These are phyloP conservation scores for Podarcis muralis DNA, from an alignment of 2,113 vertebrate genomes.

Conservation along the genomic window DNA sequence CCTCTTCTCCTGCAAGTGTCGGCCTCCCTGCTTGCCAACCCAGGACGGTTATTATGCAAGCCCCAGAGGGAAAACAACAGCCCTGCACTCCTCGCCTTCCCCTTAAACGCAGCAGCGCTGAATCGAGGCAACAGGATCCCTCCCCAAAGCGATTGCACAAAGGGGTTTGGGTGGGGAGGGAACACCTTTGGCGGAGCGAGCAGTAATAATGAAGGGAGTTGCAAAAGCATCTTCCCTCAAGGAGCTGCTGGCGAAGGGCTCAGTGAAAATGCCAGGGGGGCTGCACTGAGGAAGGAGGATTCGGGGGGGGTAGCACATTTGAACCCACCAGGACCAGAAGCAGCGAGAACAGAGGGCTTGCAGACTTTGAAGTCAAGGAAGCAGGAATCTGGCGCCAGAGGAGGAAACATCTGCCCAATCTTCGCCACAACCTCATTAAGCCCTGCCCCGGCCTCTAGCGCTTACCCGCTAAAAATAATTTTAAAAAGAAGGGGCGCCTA, in stretches of 20 bases:
- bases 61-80: neutral
- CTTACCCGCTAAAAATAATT: neutral
- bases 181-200: too few relatives aligned
- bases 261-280: too few relatives aligned
- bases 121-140: neutral
- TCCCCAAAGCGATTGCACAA: conserved; percentile 22
- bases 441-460: neutral
- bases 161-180: neutral
- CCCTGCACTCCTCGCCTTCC: neutral
- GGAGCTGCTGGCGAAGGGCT: too few relatives aligned
- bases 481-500: neutral
- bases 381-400: neutral
- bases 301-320: too few relatives aligned
- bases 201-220: too few relatives aligned
- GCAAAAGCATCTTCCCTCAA: too few relatives aligned
- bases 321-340: too few relatives aligned
- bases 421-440: neutral
- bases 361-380: neutral
- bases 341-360: too few relatives aligned
- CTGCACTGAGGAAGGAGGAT: too few relatives aligned
- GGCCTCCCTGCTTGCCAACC: neutral
- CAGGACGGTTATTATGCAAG: neutral
- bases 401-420: conserved; percentile 12
- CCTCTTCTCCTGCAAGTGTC: too few relatives aligned
- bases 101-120: neutral